phyloP scores from a whole-genome alignment of 1,140 invertebrate genomes.

The Bombyx mandarina region DNA sequence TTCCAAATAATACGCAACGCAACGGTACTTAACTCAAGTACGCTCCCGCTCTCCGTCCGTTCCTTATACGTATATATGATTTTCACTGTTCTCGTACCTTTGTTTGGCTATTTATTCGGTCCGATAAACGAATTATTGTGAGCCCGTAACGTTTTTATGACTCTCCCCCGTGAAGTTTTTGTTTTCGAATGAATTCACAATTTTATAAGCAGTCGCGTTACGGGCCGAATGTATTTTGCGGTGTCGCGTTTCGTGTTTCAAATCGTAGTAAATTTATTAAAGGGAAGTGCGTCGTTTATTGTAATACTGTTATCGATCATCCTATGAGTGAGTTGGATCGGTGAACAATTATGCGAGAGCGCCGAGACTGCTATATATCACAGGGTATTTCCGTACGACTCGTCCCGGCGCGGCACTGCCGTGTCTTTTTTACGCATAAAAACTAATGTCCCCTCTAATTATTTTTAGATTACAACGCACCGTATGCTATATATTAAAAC shows the following conservation, averaged over 20 bases:
- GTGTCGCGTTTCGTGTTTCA: background rate
- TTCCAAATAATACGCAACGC: constrained; percentile 49
- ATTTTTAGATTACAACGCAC: constrained; percentile 69
- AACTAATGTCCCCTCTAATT: constrained; percentile 68
- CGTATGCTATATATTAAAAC: constrained; percentile 64
- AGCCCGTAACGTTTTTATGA: constrained; percentile 30
- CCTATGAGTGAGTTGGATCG: constrained; percentile 27
- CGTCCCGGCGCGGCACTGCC: constrained; percentile 35
- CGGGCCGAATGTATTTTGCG: background rate
- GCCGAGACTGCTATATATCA: constrained; percentile 51
- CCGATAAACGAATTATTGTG: constrained; percentile 29
- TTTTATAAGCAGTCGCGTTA: constrained; percentile 22
- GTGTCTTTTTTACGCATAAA: constrained; percentile 67
- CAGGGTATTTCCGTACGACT: constrained; percentile 55
- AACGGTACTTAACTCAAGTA: constrained; percentile 53
- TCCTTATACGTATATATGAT: constrained; percentile 28
- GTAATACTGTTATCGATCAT: constrained; percentile 21
- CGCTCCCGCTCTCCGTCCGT: constrained; percentile 35
- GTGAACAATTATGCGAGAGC: constrained; percentile 40
- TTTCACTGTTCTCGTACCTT: constrained; percentile 36
- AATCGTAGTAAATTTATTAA: background rate
- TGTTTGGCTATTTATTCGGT: constrained; percentile 31
- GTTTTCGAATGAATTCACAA: constrained; percentile 41
- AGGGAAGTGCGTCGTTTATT: too few relatives aligned
- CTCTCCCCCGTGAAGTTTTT: constrained; percentile 38